Percentiles rank a stretch among this genome's conserved stretches.
Conservation (phyloP, 2,113 vertebrate species). For the Girardinichthys multiradiatus region DNA sequence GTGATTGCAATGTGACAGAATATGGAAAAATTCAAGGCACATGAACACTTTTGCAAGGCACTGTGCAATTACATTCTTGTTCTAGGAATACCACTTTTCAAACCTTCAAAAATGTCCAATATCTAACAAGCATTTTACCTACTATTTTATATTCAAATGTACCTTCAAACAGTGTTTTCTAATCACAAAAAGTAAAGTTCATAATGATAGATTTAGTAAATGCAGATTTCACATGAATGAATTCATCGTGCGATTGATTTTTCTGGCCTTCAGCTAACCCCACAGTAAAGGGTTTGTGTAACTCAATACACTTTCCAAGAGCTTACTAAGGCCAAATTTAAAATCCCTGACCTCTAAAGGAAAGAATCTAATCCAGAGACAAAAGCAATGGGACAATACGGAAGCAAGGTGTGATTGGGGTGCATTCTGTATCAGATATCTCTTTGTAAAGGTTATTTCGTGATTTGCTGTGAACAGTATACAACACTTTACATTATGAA, state of each 20-base stretch:
- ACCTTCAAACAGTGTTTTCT: conserved; percentile 16
- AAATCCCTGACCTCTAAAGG: conserved; percentile 39
- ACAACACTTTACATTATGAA: neutral
- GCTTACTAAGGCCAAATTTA: conserved; percentile 61
- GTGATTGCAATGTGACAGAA: neutral
- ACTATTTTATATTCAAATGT: neutral
- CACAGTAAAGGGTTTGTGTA: conserved; percentile 21
- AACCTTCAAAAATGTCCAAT: neutral
- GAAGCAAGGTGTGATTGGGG: conserved; percentile 45
- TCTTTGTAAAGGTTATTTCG: conserved; percentile 38
- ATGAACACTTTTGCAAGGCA: neutral
- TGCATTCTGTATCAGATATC: conserved; percentile 6
- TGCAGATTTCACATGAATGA: conserved; percentile 32
- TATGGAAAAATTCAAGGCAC: neutral
- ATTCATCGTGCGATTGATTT: conserved; percentile 39
- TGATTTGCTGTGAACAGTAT: conserved; percentile 22
- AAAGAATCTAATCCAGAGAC: conserved; percentile 59
- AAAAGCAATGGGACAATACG: conserved; percentile 49
- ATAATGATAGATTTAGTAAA: conserved; percentile 23
- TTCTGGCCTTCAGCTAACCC: conserved; percentile 16
- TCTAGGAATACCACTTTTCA: neutral
- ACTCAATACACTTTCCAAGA: conserved; percentile 56
- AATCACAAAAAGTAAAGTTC: conserved; percentile 33
- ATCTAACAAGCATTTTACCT: neutral
- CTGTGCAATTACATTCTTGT: neutral